Conservation (phyloP, 2,113 vertebrate species). For the Scomber scombrus region DNA sequence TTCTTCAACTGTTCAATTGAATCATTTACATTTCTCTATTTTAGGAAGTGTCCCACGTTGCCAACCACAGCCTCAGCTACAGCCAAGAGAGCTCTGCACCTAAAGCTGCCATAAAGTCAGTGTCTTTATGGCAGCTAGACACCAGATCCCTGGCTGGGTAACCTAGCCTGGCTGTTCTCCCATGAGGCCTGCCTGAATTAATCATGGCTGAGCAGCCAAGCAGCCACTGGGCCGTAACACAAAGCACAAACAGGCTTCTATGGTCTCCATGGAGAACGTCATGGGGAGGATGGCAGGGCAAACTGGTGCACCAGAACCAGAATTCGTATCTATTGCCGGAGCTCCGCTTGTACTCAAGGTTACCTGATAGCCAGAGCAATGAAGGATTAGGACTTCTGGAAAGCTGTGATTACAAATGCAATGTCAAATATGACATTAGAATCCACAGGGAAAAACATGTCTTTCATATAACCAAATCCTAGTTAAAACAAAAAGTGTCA, state of each 20-base stretch:
- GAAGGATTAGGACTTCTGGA: not conserved
- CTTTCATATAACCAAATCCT: not conserved
- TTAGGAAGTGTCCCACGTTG: slow-evolving; percentile 33
- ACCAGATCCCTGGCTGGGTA: slow-evolving; percentile 79
- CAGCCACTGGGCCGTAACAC: slow-evolving; percentile 70
- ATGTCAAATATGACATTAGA: not conserved
- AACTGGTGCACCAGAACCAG: slow-evolving; percentile 25
- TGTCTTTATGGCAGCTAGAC: slow-evolving; percentile 65
- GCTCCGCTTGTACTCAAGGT: not conserved
- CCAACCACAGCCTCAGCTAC: slow-evolving; percentile 16
- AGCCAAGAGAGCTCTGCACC: slow-evolving; percentile 24
- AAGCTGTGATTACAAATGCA: slow-evolving; percentile 1
- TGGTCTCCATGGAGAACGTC: slow-evolving; percentile 62
- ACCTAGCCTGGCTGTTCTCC: slow-evolving; percentile 71
- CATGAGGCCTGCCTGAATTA: slow-evolving; percentile 81
- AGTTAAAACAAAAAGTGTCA: not conserved
- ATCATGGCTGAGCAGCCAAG: slow-evolving; percentile 78
- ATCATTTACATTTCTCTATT: slow-evolving; percentile 33
- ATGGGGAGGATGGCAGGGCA: slow-evolving; percentile 16
- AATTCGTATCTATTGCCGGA: not conserved
- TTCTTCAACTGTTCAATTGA: slow-evolving; percentile 14
- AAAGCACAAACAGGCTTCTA: slow-evolving; percentile 72
- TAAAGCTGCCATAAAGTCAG: slow-evolving; percentile 54
- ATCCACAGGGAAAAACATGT: not conserved
- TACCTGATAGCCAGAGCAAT: not conserved